These are phyloP conservation scores for Tricholauxania praeusta DNA, from an alignment of 2,888 invertebrate species.

Conservation along the genomic window DNA sequence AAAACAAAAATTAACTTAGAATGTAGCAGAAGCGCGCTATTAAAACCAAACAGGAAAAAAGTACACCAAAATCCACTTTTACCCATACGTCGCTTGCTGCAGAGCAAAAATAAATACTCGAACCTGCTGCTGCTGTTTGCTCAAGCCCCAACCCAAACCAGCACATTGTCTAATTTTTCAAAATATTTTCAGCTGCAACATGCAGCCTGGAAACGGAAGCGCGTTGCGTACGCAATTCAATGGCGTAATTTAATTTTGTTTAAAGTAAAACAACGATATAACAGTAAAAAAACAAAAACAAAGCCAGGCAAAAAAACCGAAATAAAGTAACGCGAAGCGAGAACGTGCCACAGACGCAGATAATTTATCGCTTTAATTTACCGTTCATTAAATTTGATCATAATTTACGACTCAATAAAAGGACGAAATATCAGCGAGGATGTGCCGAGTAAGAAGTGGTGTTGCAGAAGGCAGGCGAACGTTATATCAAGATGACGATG, in stretches of 20 bases:
- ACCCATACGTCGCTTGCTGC: neutral
- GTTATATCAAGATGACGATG: slow-evolving; percentile 4
- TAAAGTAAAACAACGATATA: neutral
- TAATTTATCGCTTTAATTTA: slow-evolving; percentile 54
- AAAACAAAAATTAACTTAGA: slow-evolving; percentile 2
- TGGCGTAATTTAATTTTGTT: slow-evolving; percentile 26
- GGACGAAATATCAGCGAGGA: slow-evolving; percentile 26
- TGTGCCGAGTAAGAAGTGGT: neutral
- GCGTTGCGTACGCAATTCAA: slow-evolving; percentile 26
- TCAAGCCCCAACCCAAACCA: neutral
- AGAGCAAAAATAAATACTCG: neutral
- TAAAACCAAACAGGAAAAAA: neutral
- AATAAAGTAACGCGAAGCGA: no score
- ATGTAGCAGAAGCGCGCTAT: slow-evolving; percentile 9
- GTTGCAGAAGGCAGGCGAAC: neutral
- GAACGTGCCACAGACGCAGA: slow-evolving; percentile 35
- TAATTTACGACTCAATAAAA: slow-evolving; percentile 54
- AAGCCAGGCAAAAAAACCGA: no score
- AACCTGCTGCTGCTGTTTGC: neutral
- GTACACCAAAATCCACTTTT: neutral
- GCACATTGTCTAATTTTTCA: no score
- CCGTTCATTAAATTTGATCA: slow-evolving; percentile 54
- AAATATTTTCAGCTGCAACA: slow-evolving; percentile 1
- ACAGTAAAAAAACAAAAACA: no score
- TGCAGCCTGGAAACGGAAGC: slow-evolving; percentile 20